Conservation (phyloP, 1,140 invertebrate species). For the Phocides pigmalion region DNA sequence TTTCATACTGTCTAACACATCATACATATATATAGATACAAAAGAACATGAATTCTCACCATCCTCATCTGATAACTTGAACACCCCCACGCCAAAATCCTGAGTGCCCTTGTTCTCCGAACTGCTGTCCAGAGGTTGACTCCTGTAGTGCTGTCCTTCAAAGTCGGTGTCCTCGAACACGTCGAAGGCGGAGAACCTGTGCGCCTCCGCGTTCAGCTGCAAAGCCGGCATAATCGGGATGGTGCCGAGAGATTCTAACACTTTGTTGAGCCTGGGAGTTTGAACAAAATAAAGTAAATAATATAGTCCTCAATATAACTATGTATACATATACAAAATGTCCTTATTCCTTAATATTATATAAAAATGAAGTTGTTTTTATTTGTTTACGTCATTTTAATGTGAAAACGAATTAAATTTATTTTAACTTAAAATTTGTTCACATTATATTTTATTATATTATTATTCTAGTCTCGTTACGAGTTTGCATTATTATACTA, state of each 20-base stretch:
- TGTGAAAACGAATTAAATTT: too few relatives aligned
- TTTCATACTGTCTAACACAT: too few relatives aligned
- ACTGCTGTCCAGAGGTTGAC: conserved; percentile 59
- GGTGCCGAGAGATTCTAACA: conserved; percentile 89
- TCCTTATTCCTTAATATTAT: too few relatives aligned
- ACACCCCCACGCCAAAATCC: conserved; percentile 72
- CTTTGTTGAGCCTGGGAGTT: conserved; percentile 89
- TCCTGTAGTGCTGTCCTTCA: conserved; percentile 67
- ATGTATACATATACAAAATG: too few relatives aligned
- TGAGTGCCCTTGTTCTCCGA: conserved; percentile 61
- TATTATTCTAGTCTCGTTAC: too few relatives aligned
- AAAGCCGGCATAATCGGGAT: conserved; percentile 93
- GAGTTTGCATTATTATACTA: too few relatives aligned
- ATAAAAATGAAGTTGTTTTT: too few relatives aligned
- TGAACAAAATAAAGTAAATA: conserved; percentile 32
- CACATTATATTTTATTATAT: too few relatives aligned
- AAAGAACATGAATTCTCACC: conserved; percentile 57
- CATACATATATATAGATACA: too few relatives aligned
- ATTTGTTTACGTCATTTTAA: too few relatives aligned
- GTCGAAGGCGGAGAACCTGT: conserved; percentile 86
- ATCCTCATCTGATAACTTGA: conserved; percentile 76
- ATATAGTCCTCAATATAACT: too few relatives aligned
- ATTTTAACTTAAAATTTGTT: too few relatives aligned
- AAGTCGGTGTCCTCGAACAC: conserved; percentile 76
- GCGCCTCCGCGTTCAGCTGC: conserved; percentile 86